A percentile compares a stretch with the other conserved stretches of the same genome.
These are phyloP conservation scores for Spilosoma lubricipeda DNA, from an alignment of 2,888 invertebrate species.

Conservation along the genomic window DNA sequence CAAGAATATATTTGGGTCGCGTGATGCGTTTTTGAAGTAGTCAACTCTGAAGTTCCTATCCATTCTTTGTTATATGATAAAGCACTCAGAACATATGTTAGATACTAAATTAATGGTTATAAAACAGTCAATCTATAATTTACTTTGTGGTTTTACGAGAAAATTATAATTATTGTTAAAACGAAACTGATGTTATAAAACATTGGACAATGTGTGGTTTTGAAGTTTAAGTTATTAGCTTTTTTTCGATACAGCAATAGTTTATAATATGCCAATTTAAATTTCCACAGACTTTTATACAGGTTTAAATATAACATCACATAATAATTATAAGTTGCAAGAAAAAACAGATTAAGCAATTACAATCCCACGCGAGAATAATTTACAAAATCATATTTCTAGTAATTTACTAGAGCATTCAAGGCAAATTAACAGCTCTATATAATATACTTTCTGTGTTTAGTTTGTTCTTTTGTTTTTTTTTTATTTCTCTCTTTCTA, in stretches of 20 bases:
- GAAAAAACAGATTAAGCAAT: background rate
- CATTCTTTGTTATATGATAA: constrained; percentile 4
- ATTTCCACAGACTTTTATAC: background rate
- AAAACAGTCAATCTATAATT: too few relatives aligned
- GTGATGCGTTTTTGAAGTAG: constrained; percentile 9
- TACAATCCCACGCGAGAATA: background rate
- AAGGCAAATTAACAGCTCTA: too few relatives aligned
- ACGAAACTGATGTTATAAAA: background rate
- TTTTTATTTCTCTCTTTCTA: too few relatives aligned
- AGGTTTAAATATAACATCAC: background rate
- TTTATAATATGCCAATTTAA: background rate
- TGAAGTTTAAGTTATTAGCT: background rate
- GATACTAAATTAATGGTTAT: background rate
- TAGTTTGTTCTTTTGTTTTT: too few relatives aligned
- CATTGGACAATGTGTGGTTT: background rate
- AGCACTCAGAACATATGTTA: background rate
- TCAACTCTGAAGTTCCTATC: background rate
- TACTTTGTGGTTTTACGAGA: background rate
- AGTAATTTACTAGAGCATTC: too few relatives aligned
- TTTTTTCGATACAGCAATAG: background rate
- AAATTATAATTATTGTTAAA: background rate
- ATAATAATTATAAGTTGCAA: background rate
- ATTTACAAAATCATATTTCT: background rate
- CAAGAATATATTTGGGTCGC: constrained; percentile 11
- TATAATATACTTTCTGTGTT: too few relatives aligned